Evolutionary conservation across 2,888 invertebrate species (phyloP).

Genomic region (Drosophila prostipennis): DNA sequence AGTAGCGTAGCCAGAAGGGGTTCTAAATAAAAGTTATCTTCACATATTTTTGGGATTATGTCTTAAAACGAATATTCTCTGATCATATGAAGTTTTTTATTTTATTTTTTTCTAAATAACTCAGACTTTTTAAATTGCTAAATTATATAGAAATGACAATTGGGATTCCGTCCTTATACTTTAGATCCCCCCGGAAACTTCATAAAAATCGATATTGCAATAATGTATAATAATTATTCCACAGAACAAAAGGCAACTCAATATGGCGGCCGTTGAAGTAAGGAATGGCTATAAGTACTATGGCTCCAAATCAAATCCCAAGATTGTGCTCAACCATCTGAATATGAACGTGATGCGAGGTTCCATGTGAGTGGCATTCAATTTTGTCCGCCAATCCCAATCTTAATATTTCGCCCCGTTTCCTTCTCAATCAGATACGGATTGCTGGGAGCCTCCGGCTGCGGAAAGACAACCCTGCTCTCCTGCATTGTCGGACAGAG

Average conservation of each 20-base stretch:
- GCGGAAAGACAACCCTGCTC: constrained; percentile 94
- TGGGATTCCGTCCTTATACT: no score
- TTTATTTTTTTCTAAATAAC: no score
- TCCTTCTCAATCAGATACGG: constrained; percentile 88
- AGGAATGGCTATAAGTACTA: constrained; percentile 89
- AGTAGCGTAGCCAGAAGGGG: constrained; percentile 1
- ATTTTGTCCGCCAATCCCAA: background rate
- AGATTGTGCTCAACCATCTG: constrained; percentile 88
- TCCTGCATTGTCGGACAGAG: constrained; percentile 93
- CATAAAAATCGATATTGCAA: no score
- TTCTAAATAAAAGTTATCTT: background rate
- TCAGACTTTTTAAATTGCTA: no score
- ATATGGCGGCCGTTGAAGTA: constrained; percentile 87
- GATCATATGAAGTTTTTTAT: no score
- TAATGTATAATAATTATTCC: background rate
- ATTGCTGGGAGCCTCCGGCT: constrained; percentile 94
- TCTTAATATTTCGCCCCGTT: background rate
- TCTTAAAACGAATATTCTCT: no score
- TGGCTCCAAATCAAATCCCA: constrained; percentile 85
- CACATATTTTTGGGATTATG: background rate
- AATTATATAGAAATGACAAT: no score
- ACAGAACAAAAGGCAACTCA: constrained; percentile 32
- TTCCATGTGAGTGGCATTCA: constrained; percentile 88
- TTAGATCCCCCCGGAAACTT: no score
- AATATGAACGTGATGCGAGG: constrained; percentile 91